phyloP scores from a whole-genome alignment of 2,888 invertebrate genomes.

The Chirona hameri region DNA sequence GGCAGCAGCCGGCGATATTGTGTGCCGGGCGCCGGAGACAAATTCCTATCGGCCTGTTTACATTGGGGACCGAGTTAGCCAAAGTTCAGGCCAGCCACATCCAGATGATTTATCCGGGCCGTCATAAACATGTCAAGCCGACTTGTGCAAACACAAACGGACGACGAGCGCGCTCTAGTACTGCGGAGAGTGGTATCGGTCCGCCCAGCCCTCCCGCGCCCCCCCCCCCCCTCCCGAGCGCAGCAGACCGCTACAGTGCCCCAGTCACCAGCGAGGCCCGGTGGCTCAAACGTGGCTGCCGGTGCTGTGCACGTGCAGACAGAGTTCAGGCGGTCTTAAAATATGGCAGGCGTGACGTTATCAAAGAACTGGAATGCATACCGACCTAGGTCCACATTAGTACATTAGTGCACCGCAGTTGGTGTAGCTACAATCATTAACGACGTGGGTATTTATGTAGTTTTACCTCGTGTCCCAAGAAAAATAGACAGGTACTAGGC shows the following conservation, averaged over 20 bases:
- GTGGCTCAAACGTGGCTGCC: too few species aligned
- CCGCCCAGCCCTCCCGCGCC: too few species aligned
- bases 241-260: too few species aligned
- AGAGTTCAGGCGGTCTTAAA: not conserved
- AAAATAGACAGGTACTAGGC: not conserved
- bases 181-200: not conserved
- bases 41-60: conserved; percentile 27
- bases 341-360: too few species aligned
- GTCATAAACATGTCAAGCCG: conserved; percentile 2
- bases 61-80: conserved; percentile 1
- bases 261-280: too few species aligned
- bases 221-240: too few species aligned
- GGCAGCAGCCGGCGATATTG: not conserved
- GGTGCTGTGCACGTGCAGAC: not conserved
- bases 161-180: conserved; percentile 1
- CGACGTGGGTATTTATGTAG: conserved; percentile 7
- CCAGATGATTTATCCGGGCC: conserved; percentile 1
- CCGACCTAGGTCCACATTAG: too few species aligned
- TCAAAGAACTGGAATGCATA: too few species aligned
- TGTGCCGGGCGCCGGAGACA: not conserved
- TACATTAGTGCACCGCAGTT: too few species aligned
- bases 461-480: conserved; percentile 1
- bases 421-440: not conserved
- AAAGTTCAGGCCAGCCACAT: not conserved
- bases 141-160: conserved; percentile 10